These are phyloP conservation scores for Synergus umbraculus DNA, from an alignment of 2,888 invertebrate species.

Conservation along the genomic window DNA sequence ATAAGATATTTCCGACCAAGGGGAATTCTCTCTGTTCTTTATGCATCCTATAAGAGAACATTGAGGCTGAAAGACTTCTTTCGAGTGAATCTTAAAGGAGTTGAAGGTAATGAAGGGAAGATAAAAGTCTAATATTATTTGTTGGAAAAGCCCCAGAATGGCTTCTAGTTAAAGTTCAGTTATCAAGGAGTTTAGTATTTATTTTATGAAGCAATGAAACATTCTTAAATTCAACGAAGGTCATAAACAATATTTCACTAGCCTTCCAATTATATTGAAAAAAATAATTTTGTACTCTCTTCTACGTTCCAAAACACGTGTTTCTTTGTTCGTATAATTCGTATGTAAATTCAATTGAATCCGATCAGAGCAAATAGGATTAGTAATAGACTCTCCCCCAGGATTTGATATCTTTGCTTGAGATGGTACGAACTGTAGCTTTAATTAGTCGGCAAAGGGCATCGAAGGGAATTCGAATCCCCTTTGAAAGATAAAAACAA, in stretches of 20 bases:
- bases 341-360: background rate
- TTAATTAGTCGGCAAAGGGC: background rate
- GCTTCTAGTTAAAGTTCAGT: background rate
- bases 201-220: background rate
- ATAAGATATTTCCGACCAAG: background rate
- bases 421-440: background rate
- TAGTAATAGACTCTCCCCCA: background rate
- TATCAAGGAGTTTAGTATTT: background rate
- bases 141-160: background rate
- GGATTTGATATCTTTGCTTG: background rate
- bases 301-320: background rate
- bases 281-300: background rate
- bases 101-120: background rate
- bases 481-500: background rate
- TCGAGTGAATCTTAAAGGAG: background rate
- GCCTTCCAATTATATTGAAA: too few relatives aligned
- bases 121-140: slow-evolving; percentile 6
- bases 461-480: too few relatives aligned
- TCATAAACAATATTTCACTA: too few relatives aligned
- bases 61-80: background rate
- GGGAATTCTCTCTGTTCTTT: background rate
- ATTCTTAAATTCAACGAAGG: background rate
- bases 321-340: background rate
- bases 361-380: background rate
- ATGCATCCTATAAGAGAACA: background rate